A percentile compares a stretch with the other conserved stretches of the same genome.
Conservation (phyloP, 2,113 vertebrate genomes). For the Dasyprocta punctata region DNA sequence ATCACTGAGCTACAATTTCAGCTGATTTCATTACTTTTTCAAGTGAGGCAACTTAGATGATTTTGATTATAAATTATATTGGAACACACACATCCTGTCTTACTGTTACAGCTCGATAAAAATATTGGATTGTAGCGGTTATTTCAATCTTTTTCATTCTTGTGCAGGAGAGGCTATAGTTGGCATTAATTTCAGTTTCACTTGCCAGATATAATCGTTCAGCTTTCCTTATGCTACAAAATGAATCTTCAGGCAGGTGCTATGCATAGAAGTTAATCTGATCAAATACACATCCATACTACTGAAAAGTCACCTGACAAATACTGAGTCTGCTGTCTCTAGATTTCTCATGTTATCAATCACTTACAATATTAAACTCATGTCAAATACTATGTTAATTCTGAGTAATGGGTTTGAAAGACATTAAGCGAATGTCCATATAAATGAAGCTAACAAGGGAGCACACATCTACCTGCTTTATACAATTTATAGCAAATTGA, state of each 20-base stretch:
- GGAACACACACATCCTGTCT: neutral
- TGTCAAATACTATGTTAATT: neutral
- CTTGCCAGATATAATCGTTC: neutral
- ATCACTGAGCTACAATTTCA: neutral
- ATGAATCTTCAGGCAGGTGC: constrained; percentile 11
- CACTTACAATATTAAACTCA: constrained; percentile 1
- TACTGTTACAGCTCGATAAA: neutral
- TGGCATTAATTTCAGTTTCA: constrained; percentile 52
- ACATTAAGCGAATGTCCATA: neutral
- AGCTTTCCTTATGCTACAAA: neutral
- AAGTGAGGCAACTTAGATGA: neutral
- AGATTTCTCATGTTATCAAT: neutral
- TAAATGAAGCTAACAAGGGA: neutral
- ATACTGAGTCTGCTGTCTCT: neutral
- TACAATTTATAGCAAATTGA: neutral
- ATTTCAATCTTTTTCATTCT: neutral
- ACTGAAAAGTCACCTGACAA: constrained; percentile 8
- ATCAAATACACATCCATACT: neutral
- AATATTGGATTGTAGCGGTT: neutral
- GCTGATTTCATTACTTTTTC: neutral
- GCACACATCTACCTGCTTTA: neutral
- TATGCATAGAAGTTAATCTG: neutral
- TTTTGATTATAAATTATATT: constrained; percentile 9
- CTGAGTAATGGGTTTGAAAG: neutral
- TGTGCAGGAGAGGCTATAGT: neutral